phyloP scores from a whole-genome alignment of 2,113 vertebrate genomes.

The Aythya baeri region DNA sequence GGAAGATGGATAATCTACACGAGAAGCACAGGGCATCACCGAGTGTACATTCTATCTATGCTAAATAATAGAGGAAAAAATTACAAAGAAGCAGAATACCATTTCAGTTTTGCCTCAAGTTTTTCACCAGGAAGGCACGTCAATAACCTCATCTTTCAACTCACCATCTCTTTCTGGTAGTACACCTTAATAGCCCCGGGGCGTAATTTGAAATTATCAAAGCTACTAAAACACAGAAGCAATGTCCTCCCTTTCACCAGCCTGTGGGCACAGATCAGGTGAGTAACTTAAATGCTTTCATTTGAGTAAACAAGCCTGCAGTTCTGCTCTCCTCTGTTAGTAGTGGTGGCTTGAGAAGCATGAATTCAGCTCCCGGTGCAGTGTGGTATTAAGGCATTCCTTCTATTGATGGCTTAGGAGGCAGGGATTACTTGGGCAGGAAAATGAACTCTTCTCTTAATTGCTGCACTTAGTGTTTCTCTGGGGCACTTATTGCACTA shows the following conservation, averaged over 20 bases:
- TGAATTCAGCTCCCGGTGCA: background rate
- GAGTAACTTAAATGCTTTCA: background rate
- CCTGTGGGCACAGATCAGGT: background rate
- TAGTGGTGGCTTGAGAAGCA: background rate
- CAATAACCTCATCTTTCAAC: background rate
- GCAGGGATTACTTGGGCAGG: background rate
- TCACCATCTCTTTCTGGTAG: background rate
- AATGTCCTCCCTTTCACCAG: background rate
- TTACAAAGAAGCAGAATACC: background rate
- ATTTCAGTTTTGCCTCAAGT: background rate
- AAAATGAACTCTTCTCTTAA: slow-evolving; percentile 8
- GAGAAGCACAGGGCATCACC: background rate
- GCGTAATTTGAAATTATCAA: background rate
- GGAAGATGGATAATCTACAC: background rate
- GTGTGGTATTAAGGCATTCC: background rate
- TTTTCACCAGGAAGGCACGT: background rate
- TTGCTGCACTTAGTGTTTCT: background rate
- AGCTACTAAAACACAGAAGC: background rate
- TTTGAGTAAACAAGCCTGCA: background rate
- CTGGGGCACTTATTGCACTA: background rate
- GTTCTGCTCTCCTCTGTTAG: background rate
- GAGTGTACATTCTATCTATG: background rate
- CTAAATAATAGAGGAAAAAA: background rate
- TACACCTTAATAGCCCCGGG: background rate
- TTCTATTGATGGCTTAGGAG: background rate